These are phyloP conservation scores for Lepidocolaptes lacrymiger DNA, from an alignment of 2,797 vertebrate genomes.

Conservation along the genomic window DNA sequence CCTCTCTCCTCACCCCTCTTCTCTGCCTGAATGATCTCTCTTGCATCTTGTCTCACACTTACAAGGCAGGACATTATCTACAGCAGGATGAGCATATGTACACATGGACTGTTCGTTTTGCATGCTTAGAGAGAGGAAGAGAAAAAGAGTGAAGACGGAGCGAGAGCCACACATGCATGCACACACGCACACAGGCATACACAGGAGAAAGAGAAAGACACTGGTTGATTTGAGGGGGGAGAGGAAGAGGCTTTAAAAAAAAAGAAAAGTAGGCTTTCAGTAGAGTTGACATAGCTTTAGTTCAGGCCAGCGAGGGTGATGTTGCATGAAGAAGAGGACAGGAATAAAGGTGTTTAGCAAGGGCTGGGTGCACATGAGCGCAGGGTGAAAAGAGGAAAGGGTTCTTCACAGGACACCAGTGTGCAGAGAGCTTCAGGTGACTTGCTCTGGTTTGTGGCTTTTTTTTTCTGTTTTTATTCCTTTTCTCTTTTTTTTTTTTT, in stretches of 20 bases:
- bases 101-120: slow-evolving; percentile 76
- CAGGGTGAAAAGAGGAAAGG: background rate
- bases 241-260: slow-evolving; percentile 43
- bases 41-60: slow-evolving; percentile 71
- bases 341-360: background rate
- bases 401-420: slow-evolving; percentile 64
- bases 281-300: slow-evolving; percentile 56
- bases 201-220: slow-evolving; percentile 71
- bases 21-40: slow-evolving; percentile 51
- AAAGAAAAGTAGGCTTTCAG: slow-evolving; percentile 46
- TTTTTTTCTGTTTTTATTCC: background rate
- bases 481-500: background rate
- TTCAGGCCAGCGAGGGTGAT: background rate
- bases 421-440: slow-evolving; percentile 59
- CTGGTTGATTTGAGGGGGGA: slow-evolving; percentile 5
- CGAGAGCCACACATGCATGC: background rate
- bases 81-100: slow-evolving; percentile 80
- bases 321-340: background rate
- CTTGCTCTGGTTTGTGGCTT: slow-evolving; percentile 32
- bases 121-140: slow-evolving; percentile 76
- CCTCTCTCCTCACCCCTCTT: slow-evolving; percentile 42
- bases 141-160: background rate
- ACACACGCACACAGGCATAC: slow-evolving; percentile 54
- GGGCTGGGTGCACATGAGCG: background rate
- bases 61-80: slow-evolving; percentile 78